Percentiles rank a stretch among this genome's conserved stretches.
These are phyloP conservation scores for Ursus arctos DNA, from an alignment of 2,113 vertebrate species.

Conservation along the genomic window DNA sequence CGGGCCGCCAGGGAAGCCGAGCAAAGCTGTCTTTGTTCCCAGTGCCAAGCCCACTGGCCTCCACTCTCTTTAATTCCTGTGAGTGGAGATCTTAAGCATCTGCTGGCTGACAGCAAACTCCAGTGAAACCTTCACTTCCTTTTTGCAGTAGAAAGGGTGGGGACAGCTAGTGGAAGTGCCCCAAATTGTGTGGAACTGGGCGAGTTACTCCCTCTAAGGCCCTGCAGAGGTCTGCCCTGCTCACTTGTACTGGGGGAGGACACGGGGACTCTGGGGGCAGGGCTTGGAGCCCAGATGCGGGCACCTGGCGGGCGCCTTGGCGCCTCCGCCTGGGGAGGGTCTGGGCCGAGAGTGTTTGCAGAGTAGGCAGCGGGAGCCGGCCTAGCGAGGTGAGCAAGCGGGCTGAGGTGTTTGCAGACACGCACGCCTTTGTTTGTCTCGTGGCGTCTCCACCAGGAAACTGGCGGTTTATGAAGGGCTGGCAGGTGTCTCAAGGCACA, in stretches of 20 bases:
- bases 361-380: neutral
- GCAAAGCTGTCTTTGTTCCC: neutral
- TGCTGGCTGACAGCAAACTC: neutral
- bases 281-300: neutral
- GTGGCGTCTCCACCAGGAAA: neutral
- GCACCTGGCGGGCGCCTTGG: neutral
- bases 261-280: fast-evolving
- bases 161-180: neutral
- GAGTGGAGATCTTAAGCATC: neutral
- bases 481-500: neutral
- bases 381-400: neutral
- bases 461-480: neutral
- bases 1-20: neutral
- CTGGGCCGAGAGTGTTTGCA: neutral
- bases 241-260: neutral
- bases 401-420: neutral
- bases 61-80: neutral
- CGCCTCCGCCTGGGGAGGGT: fast-evolving
- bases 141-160: neutral
- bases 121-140: neutral
- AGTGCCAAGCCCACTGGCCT: neutral
- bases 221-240: neutral
- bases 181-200: neutral
- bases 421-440: neutral
- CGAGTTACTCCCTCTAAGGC: fast-evolving